A percentile compares a stretch with the other conserved stretches of the same genome.
Conservation (phyloP, 2,888 invertebrate genomes). For the Aleiodes alternator region DNA sequence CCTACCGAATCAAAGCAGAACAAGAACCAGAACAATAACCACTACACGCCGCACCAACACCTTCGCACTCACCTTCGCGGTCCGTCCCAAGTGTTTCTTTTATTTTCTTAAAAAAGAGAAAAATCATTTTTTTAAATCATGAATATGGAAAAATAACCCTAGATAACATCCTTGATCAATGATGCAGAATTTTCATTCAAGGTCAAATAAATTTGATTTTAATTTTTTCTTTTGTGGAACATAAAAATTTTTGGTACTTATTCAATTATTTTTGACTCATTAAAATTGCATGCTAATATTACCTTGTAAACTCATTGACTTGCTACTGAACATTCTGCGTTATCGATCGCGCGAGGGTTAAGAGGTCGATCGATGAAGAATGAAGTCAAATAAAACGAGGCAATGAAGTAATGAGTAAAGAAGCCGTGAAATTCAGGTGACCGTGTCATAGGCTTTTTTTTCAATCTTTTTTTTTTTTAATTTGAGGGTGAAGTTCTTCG, state of each 20-base stretch:
- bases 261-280: constrained; percentile 29
- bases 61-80: constrained; percentile 75
- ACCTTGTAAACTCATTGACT: constrained; percentile 34
- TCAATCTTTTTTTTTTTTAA: neutral
- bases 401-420: neutral
- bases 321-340: constrained; percentile 50
- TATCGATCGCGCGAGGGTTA: constrained; percentile 54
- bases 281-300: constrained; percentile 32
- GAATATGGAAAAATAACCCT: constrained; percentile 4
- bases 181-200: constrained; percentile 16
- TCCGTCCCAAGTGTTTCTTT: constrained; percentile 67
- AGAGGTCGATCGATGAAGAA: constrained; percentile 55
- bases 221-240: constrained; percentile 32
- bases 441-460: neutral
- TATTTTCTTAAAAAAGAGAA: constrained; percentile 42
- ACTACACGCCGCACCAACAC: constrained; percentile 74
- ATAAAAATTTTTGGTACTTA: constrained; percentile 16
- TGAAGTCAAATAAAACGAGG: constrained; percentile 19
- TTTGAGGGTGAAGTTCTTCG: too few species aligned
- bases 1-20: constrained; percentile 69
- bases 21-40: constrained; percentile 73
- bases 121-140: constrained; percentile 24
- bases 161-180: constrained; percentile 21
- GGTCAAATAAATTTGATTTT: constrained; percentile 12
- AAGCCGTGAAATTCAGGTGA: constrained; percentile 23